Conservation (phyloP, 2,888 invertebrate genomes). For the Meghimatium bilineatum region DNA sequence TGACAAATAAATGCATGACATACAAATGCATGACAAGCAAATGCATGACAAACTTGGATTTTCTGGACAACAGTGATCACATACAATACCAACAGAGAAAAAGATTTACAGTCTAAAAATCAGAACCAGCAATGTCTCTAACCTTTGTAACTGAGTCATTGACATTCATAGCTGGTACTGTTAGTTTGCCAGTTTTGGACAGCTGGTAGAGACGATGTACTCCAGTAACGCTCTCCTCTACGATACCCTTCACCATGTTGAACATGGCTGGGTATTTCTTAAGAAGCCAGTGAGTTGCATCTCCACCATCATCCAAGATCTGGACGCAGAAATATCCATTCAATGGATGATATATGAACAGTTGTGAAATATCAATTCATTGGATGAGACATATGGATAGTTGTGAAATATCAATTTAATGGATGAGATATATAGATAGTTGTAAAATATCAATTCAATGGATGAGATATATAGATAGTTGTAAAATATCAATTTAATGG, state of each 20-base stretch:
- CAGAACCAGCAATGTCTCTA: not conserved
- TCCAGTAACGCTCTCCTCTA: conserved; percentile 98
- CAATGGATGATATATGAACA: not conserved
- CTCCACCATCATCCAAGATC: conserved; percentile 97
- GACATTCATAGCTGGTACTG: conserved; percentile 98
- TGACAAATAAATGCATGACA: no score
- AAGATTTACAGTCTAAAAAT: not conserved
- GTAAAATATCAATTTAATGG: no score
- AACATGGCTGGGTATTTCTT: conserved; percentile 96
- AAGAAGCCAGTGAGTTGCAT: conserved; percentile 96
- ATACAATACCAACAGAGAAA: no score
- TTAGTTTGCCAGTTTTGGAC: conserved; percentile 94
- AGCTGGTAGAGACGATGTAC: conserved; percentile 96
- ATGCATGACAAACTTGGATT: not conserved
- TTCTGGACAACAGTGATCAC: no score
- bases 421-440: no score
- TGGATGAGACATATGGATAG: no score
- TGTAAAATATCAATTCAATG: no score
- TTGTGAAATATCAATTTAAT: no score
- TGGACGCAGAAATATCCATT: conserved; percentile 35
- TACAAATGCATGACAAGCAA: not conserved
- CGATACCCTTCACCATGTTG: conserved; percentile 93
- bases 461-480: no score
- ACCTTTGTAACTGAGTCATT: conserved; percentile 96
- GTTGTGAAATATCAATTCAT: no score